Conservation (phyloP, 1,140 invertebrate species). For the Zaprionus lachaisei region DNA sequence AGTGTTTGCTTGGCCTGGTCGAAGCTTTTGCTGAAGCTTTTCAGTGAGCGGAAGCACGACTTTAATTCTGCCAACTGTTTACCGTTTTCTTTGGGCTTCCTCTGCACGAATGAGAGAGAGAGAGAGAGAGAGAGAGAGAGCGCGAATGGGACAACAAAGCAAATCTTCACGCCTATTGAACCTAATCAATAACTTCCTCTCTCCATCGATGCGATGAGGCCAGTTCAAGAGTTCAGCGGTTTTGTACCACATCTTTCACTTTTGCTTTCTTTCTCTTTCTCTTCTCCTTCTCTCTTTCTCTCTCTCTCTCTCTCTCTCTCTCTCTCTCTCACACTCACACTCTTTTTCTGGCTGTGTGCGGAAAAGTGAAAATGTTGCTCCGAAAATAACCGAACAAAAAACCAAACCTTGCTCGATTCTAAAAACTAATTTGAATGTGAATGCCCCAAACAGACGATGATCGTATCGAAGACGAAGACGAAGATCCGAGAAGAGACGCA, state of each 20-base stretch:
- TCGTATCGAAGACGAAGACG: conserved; percentile 2
- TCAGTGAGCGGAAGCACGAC: not conserved
- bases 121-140: not conserved
- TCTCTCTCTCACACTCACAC: not conserved
- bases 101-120: not conserved
- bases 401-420: conserved; percentile 26
- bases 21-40: conserved; percentile 27
- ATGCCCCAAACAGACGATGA: conserved; percentile 24
- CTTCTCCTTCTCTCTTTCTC: conserved; percentile 5
- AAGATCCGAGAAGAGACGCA: not conserved
- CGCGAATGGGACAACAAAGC: not conserved
- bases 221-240: conserved; percentile 31
- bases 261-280: conserved; percentile 50
- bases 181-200: conserved; percentile 25
- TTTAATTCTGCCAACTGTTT: not conserved
- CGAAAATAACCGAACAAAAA: conserved; percentile 10
- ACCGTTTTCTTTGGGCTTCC: conserved; percentile 10
- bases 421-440: conserved; percentile 59
- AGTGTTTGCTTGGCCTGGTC: conserved; percentile 6
- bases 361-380: conserved; percentile 70
- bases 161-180: conserved; percentile 22
- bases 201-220: conserved; percentile 5
- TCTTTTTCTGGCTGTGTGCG: conserved; percentile 6
- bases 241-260: conserved; percentile 61
- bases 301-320: not conserved